Evolutionary conservation across 2,888 invertebrate species (phyloP).

Genomic region (Omphaloscelis lunosa): DNA sequence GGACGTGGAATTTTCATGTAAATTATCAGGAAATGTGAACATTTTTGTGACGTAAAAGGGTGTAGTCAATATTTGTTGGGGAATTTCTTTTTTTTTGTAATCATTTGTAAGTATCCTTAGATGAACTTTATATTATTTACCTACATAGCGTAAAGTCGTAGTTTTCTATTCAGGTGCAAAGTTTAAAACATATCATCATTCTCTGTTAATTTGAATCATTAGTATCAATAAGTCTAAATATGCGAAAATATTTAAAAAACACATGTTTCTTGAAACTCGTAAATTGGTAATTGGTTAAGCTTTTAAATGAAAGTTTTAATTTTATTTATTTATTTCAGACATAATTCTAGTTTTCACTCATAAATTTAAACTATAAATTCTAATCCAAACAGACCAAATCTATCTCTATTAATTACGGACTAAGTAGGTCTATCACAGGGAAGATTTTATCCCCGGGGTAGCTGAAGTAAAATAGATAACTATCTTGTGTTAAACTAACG

Average conservation of each 20-base stretch:
- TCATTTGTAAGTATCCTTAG: neutral
- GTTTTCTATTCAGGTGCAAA: no score
- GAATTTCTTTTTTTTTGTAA: constrained; percentile 15
- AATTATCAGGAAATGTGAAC: constrained; percentile 52
- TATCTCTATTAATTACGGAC: neutral
- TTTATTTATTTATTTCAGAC: no score
- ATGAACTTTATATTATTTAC: no score
- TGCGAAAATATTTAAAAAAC: neutral
- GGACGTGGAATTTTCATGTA: constrained; percentile 61
- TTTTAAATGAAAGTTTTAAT: neutral
- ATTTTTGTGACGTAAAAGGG: constrained; percentile 46
- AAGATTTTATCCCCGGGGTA: neutral
- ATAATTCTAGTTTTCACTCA: no score
- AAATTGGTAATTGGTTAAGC: neutral
- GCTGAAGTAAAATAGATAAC: neutral
- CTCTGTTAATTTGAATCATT: neutral
- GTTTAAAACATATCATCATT: no score
- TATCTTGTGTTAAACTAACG: neutral
- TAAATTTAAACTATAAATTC: no score
- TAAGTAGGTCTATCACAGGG: neutral
- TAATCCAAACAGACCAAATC: no score
- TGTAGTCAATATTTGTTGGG: constrained; percentile 3
- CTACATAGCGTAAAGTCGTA: no score
- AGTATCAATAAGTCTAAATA: neutral
- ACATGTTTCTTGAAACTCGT: neutral